Evolutionary conservation across 2,888 invertebrate genomes (phyloP).

Genomic region (Stenoptilia bipunctidactyla): DNA sequence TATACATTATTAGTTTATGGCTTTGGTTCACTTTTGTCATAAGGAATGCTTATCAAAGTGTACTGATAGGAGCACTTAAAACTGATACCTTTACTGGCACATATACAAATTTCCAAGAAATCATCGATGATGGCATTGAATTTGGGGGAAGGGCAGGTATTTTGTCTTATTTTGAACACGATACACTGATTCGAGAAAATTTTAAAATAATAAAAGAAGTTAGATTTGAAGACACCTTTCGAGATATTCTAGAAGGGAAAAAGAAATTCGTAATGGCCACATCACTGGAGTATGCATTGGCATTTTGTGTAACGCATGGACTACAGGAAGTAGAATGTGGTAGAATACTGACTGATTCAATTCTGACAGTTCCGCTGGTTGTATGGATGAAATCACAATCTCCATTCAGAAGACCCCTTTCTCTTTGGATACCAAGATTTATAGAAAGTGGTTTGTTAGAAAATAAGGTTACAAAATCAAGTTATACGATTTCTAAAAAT

Average conservation of each 20-base stretch:
- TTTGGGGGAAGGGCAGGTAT: slow-evolving; percentile 42
- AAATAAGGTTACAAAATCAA: slow-evolving; percentile 23
- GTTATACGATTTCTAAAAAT: slow-evolving; percentile 16
- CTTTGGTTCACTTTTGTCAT: slow-evolving; percentile 50
- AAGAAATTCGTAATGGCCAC: slow-evolving; percentile 39
- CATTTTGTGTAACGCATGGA: slow-evolving; percentile 33
- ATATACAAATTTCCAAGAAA: slow-evolving; percentile 34
- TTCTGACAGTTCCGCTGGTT: slow-evolving; percentile 42
- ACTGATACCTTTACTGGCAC: slow-evolving; percentile 35
- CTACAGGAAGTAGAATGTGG: slow-evolving; percentile 43
- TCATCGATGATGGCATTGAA: slow-evolving; percentile 30
- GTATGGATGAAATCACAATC: slow-evolving; percentile 43
- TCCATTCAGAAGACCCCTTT: slow-evolving; percentile 28
- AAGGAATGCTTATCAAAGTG: slow-evolving; percentile 47
- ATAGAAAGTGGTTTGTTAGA: slow-evolving; percentile 41
- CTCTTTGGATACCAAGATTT: slow-evolving; percentile 37
- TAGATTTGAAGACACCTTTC: slow-evolving; percentile 34
- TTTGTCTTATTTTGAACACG: slow-evolving; percentile 39
- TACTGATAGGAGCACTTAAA: slow-evolving; percentile 44
- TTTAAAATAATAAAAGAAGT: slow-evolving; percentile 35
- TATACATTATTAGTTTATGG: slow-evolving; percentile 43
- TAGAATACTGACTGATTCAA: slow-evolving; percentile 39
- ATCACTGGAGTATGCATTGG: slow-evolving; percentile 41
- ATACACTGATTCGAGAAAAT: slow-evolving; percentile 30
- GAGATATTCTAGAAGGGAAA: slow-evolving; percentile 30